These are phyloP conservation scores for Hirudo medicinalis DNA, from an alignment of 1,140 invertebrate species.

Conservation along the genomic window DNA sequence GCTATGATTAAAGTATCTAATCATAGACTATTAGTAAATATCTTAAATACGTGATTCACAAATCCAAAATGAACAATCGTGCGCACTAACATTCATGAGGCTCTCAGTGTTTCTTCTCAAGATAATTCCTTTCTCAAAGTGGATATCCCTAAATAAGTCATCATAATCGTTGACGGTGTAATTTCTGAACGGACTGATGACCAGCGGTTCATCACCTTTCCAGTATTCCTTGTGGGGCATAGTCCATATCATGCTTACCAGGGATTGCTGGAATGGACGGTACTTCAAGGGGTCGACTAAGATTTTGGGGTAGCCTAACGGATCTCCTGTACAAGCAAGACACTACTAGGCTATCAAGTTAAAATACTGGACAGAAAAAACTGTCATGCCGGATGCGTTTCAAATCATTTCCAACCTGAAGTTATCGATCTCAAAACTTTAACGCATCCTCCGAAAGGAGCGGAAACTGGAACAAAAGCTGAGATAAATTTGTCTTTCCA, in stretches of 20 bases:
- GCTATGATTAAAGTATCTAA: too few relatives aligned
- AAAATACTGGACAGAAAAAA: too few relatives aligned
- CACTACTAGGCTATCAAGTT: not conserved
- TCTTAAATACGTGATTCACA: too few relatives aligned
- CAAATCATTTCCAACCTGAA: slow-evolving; percentile 52
- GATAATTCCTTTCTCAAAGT: slow-evolving; percentile 68
- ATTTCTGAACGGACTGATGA: slow-evolving; percentile 60
- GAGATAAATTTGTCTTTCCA: slow-evolving; percentile 77
- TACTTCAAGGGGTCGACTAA: slow-evolving; percentile 65
- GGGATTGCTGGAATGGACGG: slow-evolving; percentile 64
- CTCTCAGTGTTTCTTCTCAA: slow-evolving; percentile 70
- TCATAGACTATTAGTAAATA: too few relatives aligned
- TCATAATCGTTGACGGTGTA: slow-evolving; percentile 71
- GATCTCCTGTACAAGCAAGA: not conserved
- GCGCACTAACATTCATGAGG: slow-evolving; percentile 43
- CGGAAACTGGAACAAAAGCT: not conserved
- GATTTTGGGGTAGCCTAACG: slow-evolving; percentile 55
- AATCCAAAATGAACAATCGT: too few relatives aligned
- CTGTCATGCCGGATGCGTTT: too few relatives aligned
- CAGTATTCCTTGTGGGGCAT: slow-evolving; percentile 85
- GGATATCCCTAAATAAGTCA: slow-evolving; percentile 67
- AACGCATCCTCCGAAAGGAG: slow-evolving; percentile 72
- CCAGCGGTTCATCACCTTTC: slow-evolving; percentile 64
- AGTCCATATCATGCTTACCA: slow-evolving; percentile 66
- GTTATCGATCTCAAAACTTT: slow-evolving; percentile 86